Evolutionary conservation across 2,113 vertebrate genomes (phyloP).

Genomic region (Colius striatus): DNA sequence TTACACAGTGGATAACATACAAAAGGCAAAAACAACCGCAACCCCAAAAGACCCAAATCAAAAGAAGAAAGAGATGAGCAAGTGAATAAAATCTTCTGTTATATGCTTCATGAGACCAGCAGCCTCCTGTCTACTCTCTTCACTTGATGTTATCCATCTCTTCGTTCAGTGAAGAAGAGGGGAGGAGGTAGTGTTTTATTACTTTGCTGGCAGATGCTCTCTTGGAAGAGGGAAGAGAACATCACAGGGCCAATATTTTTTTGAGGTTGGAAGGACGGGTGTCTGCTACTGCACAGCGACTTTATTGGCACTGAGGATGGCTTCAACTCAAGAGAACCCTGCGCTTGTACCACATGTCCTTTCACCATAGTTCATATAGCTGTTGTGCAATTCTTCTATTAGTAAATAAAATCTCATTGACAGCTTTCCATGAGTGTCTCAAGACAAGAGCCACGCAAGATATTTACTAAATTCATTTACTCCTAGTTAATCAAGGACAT

Average conservation of each 20-base stretch:
- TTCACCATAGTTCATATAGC: background rate
- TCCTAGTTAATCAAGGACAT: background rate
- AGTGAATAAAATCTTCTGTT: background rate
- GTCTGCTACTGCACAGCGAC: background rate
- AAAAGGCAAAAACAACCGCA: too few species aligned
- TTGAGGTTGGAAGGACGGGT: background rate
- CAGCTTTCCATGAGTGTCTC: background rate
- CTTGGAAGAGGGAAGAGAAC: background rate
- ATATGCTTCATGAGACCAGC: background rate
- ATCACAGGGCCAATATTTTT: background rate
- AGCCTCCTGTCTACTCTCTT: background rate
- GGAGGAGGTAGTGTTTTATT: background rate
- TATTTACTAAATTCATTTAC: background rate
- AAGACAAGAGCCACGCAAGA: background rate
- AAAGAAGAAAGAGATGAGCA: background rate
- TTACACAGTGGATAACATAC: background rate
- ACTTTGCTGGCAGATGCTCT: background rate
- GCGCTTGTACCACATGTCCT: background rate
- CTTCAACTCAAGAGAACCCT: background rate
- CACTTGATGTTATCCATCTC: background rate
- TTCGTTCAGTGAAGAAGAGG: background rate
- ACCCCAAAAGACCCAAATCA: background rate
- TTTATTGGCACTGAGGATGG: background rate
- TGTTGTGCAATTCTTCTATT: background rate
- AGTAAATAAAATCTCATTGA: slow-evolving; percentile 37